Percentiles rank a stretch among this genome's conserved stretches.
Evolutionary conservation across 2,888 invertebrate genomes (phyloP).

Genomic region (Rhagophthalmus giganteus): DNA sequence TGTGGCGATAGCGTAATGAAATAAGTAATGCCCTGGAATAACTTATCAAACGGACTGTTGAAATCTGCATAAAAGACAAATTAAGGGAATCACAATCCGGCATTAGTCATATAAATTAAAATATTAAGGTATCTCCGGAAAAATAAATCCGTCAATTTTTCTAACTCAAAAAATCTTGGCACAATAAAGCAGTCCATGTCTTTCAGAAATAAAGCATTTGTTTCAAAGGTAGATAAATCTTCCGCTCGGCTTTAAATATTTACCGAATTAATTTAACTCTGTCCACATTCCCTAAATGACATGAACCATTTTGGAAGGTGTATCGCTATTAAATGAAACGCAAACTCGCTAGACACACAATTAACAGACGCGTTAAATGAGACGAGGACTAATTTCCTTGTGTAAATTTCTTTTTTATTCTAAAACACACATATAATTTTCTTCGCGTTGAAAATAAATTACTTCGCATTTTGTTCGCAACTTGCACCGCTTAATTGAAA

Average conservation of each 20-base stretch:
- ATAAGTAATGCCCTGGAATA: too few relatives aligned
- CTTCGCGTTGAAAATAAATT: constrained; percentile 8
- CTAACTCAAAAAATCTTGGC: constrained; percentile 14
- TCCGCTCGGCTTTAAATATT: constrained; percentile 21
- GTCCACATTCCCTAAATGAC: constrained; percentile 27
- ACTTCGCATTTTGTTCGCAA: neutral
- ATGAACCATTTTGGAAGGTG: constrained; percentile 24
- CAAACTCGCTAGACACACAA: constrained; percentile 25
- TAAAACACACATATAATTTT: constrained; percentile 14
- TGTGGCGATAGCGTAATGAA: too few relatives aligned
- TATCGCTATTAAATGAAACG: constrained; percentile 23
- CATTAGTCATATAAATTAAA: constrained; percentile 14
- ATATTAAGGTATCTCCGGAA: constrained; percentile 6
- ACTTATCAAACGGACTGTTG: constrained; percentile 7
- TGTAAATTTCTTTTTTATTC: constrained; percentile 34
- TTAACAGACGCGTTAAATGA: constrained; percentile 33
- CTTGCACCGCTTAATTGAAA: constrained; percentile 6
- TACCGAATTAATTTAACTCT: constrained; percentile 26
- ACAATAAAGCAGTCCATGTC: constrained; percentile 16
- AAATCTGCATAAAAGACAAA: constrained; percentile 9
- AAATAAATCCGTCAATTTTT: constrained; percentile 21
- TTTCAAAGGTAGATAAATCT: constrained; percentile 23
- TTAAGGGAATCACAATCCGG: constrained; percentile 17
- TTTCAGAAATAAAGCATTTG: constrained; percentile 13
- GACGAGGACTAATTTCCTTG: constrained; percentile 34